phyloP scores from a whole-genome alignment of 1,140 invertebrate species.

The Eurosta solidaginis region DNA sequence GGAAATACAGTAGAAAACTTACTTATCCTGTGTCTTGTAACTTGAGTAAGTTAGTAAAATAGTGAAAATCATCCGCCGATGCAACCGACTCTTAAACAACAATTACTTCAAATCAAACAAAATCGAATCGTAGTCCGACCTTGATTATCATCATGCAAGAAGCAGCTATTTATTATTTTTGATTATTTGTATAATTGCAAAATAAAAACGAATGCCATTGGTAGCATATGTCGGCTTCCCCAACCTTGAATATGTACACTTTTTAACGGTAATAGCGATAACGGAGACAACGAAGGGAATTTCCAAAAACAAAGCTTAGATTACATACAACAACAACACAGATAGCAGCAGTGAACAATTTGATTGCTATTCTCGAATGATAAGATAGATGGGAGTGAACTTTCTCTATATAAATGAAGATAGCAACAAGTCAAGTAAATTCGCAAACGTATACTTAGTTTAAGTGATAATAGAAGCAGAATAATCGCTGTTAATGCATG shows the following conservation, averaged over 20 bases:
- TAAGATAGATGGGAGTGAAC: not conserved
- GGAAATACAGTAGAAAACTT: too few species aligned
- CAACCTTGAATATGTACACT: constrained; percentile 12
- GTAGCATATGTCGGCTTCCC: not conserved
- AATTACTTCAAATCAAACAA: too few species aligned
- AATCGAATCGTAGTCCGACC: too few species aligned
- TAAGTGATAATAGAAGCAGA: not conserved
- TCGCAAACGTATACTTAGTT: not conserved
- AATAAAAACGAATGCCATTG: too few species aligned
- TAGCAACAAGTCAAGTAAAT: not conserved
- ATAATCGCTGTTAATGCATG: not conserved
- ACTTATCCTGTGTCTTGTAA: too few species aligned
- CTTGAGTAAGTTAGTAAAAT: too few species aligned
- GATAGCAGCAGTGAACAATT: not conserved
- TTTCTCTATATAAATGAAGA: not conserved
- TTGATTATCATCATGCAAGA: too few species aligned
- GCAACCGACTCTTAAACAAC: too few species aligned
- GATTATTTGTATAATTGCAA: too few species aligned
- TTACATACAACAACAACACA: not conserved
- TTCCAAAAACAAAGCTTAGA: not conserved
- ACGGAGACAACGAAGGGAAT: not conserved
- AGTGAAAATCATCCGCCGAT: too few species aligned
- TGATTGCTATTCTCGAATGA: not conserved
- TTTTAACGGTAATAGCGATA: not conserved
- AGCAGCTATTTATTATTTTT: too few species aligned